Evolutionary conservation across 2,888 invertebrate species (phyloP), one percentile per base, ranked within the genome.

Genomic region (Sialis lutaria): DNA sequence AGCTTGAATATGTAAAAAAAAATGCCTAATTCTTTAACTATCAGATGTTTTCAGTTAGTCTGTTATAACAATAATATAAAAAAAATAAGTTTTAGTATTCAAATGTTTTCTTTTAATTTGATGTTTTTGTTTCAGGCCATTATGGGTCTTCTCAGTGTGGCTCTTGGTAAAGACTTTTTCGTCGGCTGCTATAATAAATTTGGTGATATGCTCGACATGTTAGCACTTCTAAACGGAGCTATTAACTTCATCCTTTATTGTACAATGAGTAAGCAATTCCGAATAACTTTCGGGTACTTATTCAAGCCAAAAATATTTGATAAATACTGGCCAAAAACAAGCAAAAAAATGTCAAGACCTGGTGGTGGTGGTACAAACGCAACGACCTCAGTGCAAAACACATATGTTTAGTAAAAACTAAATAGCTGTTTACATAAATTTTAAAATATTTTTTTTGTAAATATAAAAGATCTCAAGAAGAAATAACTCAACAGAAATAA

Each of bases 241-340:
- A 85, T 93, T 49, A 95, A 92, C 65, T 95, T 95, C 60, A 82
- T 93, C 47, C 72, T 95, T 40, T 95, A 93, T 63, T 93, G 92
- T 59, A 75, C 86, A 46, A 93, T 95, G 93, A 91, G 90, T 51
- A 75, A 86, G 51, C 92, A 92, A 71, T 95, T 95, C 64, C 74
- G 95, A 10, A 77, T 76, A 54, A 84, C 84, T 1, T 88, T 84
- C 60, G 70, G 77, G 8, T 74, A 78, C 57, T 65, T 87, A 56
- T 79, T 89, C 58, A 70, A 75, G 51, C 46, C 41, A 8, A 34
- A 37, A 42, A 42, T 46, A 22, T 40, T 41, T 6, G 22, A 10
- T 13, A 41, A 41, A 9, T 22, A 22, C 22, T 41, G 10, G 10
- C 9, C 44, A 32, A 22, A 22, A 22, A 22, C 22, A 22, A 22